Conservation (phyloP, 1,140 invertebrate genomes). For the Hylaeus volcanicus region DNA sequence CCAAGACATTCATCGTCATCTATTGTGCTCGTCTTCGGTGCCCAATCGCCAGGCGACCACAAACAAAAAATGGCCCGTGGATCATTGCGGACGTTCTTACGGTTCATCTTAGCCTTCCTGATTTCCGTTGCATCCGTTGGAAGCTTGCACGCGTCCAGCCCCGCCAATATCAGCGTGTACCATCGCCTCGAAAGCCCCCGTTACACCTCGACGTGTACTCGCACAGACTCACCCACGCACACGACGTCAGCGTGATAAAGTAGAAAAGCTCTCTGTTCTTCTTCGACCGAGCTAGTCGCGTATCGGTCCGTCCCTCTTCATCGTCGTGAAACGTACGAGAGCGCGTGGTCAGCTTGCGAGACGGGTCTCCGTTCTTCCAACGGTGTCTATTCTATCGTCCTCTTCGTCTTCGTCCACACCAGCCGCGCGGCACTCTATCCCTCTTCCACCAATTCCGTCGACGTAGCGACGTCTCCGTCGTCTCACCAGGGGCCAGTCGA, state of each 20-base stretch:
- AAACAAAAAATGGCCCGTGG: background rate
- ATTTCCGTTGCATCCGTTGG: slow-evolving; percentile 16
- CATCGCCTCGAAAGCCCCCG: slow-evolving; percentile 48
- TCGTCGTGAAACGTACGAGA: slow-evolving; percentile 51
- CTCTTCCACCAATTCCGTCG: slow-evolving; percentile 11
- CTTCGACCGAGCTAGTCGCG: slow-evolving; percentile 3
- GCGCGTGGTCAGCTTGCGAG: slow-evolving; percentile 61
- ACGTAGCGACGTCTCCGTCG: slow-evolving; percentile 49
- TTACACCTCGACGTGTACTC: slow-evolving; percentile 52
- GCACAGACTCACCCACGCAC: slow-evolving; percentile 44
- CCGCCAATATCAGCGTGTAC: slow-evolving; percentile 36
- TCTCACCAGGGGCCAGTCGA: slow-evolving; percentile 53
- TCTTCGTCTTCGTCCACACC: slow-evolving; percentile 38
- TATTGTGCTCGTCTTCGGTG: no score
- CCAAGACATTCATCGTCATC: no score
- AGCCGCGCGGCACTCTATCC: slow-evolving; percentile 13
- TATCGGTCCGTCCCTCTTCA: slow-evolving; percentile 40
- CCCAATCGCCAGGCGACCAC: no score
- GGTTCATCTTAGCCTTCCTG: background rate
- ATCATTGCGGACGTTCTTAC: background rate
- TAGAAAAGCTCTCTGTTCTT: slow-evolving; percentile 51
- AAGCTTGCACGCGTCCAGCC: slow-evolving; percentile 28
- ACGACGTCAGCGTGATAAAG: slow-evolving; percentile 50
- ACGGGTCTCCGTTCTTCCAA: slow-evolving; percentile 31
- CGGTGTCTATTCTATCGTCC: slow-evolving; percentile 42